Base-by-base conservation (phyloP, 2,113 vertebrate genomes). In the Ceyx margarethae region DNA sequence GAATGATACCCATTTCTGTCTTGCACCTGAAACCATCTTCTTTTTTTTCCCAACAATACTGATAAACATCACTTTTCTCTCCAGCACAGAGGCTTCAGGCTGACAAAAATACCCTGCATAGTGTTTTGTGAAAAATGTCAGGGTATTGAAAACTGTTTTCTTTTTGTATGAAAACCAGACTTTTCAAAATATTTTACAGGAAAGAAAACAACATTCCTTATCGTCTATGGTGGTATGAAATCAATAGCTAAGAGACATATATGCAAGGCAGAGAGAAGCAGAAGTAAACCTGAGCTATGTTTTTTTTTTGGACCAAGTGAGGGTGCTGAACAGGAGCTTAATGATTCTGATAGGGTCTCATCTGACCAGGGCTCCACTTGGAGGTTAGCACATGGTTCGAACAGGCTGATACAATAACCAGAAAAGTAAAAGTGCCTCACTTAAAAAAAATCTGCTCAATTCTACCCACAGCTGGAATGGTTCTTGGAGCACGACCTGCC, bases 11-110 rank as follows among this genome's bases (percentile, higher is more conserved):
- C 48, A 89, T 69, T 94, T 95, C 78, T 87, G 54, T 76, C 60
- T 89, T 86, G 74, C 61, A 86, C 81, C 74, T 81, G 67, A 96
- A 94, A 64, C 54, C 84, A 54, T 87, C 50, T 81, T 91, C 37
- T 69, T 84, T 86, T 84, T 86, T 90, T 40, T 46, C 50, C 13
- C 29, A 65, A 35, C 16, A 81, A 51, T 53, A 29, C 58, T 66
- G 86, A 80, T 73, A 93, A 95, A 81, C 58, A 90, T 21, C 14
- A 51, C 33, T 87, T 86, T 90, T 91, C 71, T 82, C 23, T 87
- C 67, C 37, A 79, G 50, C 4, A 9, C 28, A 65, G 66, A 76
- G 22, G 25, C 62, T 84, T 23, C 43, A 62, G 37, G 60, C 74
- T 85, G 84, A 87, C 54, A 89, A 76, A 94, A 85, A 69, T 82